Base-by-base conservation (phyloP, 2,797 vertebrate species). In the Hydrocynus forskahlii region DNA sequence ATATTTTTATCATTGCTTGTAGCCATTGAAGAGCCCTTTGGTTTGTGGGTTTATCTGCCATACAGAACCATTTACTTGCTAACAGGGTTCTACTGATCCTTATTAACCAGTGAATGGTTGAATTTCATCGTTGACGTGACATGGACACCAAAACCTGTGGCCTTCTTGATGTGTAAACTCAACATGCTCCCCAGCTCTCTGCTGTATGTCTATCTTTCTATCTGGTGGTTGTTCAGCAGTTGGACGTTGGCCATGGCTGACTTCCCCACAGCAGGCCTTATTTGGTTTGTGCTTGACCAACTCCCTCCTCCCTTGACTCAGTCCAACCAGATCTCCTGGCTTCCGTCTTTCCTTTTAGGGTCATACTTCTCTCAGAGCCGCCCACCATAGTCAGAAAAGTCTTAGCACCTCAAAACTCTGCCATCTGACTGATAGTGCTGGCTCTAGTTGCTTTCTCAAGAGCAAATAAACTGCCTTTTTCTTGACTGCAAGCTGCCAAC, bases 331-430 rank as follows among this genome's bases (percentile, higher is more conserved):
- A 92, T 92, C 90, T 84, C 84, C 88, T 81, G 91, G 85, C 89
- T 95, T 96, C 92, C 92, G 91, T 93, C 88, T 93, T 78, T 81
- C 96, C 95, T 93, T 97, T 91, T 96, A 96, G 92, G 96, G 96
- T 90, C 86, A 92, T 93, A 87, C 89, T 91, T 86, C 88, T 84
- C 75, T 64, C 83, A 76, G 71, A 86, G 50, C 63, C 87, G 76
- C 70, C 79, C 79, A 55, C 25, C 7, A 2, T 25, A 52, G n/a
- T 57, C 38, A 66, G 57, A 72, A 21, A 50, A 79, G 43, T 35
- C 17, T 4, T 62, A 23, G 50, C 25, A 77, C 54, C 43, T 68
- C 52, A 66, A 68, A 82, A 60, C 16, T 40, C 71, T 74, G n/a
- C 79, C 25, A 62, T 85, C 85, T 75, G 89, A 88, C 89, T 75